Base-by-base conservation (phyloP, 2,113 vertebrate genomes). In the Macaca mulatta region DNA sequence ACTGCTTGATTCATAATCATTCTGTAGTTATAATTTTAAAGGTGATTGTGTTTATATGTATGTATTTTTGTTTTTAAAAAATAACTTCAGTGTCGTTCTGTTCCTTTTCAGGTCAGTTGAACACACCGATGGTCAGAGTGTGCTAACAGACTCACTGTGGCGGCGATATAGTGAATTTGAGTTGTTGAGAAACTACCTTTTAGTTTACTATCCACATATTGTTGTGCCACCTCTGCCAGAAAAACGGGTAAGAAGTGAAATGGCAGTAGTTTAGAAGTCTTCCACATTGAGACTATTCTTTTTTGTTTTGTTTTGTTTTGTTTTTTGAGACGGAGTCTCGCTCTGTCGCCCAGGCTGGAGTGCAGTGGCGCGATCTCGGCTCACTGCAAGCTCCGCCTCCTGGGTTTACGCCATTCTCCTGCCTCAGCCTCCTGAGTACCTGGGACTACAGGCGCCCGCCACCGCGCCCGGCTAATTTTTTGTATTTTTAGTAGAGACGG, bases 121-220 rank as follows among this genome's bases (percentile, higher is more conserved):
- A 87, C 98, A 98, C 5, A 95, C 90, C 1, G 99, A 99, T 57
- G 99, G 99, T 32, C 99, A 99, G 2, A 99, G 98, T 72, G 98
- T 98, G 23, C 99, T 99, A 9, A 99, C 99, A 50, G 99, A 99
- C 83, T 99, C 99, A 12, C 98, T 99, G 55, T 99, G 99, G 99
- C 99, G 99, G 93, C 98, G 99, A 57, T 99, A 99, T 98, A 99
- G 99, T 97, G 99, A 99, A 97, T 99, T 99, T 97, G 99, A 99
- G 91, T 98, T 99, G 96, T 87, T 99, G 97, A 98, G 99, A 97
- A 99, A 99, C 98, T 99, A 99, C 78, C 98, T 99, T 85, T 98
- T 99, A 11, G 99, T 99, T 55, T 99, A 99, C 52, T 99, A 99
- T 90, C 99, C 99, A 0, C 99, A 99, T 96, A 97, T 99, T 83